Base-by-base conservation (phyloP, 2,113 vertebrate genomes). In the Hippopotamus amphibius region DNA sequence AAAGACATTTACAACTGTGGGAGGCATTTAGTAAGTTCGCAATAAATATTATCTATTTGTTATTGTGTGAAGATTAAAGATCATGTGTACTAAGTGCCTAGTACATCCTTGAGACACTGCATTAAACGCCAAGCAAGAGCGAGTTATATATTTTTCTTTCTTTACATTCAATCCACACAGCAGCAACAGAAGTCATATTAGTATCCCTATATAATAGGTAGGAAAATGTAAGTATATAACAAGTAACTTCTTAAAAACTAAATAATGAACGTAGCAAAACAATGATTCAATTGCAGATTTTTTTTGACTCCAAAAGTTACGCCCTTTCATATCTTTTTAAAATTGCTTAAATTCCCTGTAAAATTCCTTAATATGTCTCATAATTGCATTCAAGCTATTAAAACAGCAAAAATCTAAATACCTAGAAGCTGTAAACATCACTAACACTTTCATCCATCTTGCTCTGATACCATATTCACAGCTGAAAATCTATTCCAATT, bases 21-120 rank as follows among this genome's bases (percentile, higher is more conserved):
- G n/a, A 93, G 68, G 22, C 46, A 66, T 85, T 93, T 95, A 80
- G 21, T 7, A 43, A 95, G 9, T 66, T 16, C 8, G 74, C 55
- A 68, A 24, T 63, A 96, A 95, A 97, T 71, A 74, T 21, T 85
- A 71, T 21, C 37, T 74, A 68, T 55, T 88, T 72, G 9, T 53
- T 82, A 71, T 26, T 82, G 33, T 16, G 85, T 82, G 7, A 83
- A 93, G 37, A 90, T 50, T 83, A 90, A 88, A 90, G 37, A 74
- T 26, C 4, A 46, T 6, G 24, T 57, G 13, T 63, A 30, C 6
- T 65, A 82, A 94, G 33, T n/a, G 5, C 1, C 33, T 43, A 28
- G 2, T 11, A n/a, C 0, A 3, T 77, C 72, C 26, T 83, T 46
- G 6, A 66, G 41, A 61, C 37, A 41, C 1, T 43, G 50, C 48